phyloP scores from a whole-genome alignment of 2,888 invertebrate genomes.

The Epirrhoe alternata region DNA sequence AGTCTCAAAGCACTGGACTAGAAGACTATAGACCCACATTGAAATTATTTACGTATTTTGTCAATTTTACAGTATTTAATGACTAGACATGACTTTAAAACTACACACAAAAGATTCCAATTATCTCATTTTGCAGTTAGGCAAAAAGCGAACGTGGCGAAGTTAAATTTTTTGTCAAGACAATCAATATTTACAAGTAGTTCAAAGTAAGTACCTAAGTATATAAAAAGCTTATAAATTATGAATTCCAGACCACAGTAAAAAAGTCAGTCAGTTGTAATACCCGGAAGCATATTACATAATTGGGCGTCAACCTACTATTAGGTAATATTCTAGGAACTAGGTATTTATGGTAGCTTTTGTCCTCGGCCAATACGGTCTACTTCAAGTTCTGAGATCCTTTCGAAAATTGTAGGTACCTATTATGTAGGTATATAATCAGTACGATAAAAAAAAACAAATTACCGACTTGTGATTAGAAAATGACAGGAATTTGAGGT shows the following conservation, averaged over 20 bases:
- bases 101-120: background rate
- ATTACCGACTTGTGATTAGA: too few species aligned
- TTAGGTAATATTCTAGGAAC: background rate
- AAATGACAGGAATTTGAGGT: too few species aligned
- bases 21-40: too few species aligned
- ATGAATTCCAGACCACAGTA: slow-evolving; percentile 7
- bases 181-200: slow-evolving; percentile 5
- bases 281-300: slow-evolving; percentile 16
- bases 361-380: background rate
- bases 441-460: too few species aligned
- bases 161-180: slow-evolving; percentile 15
- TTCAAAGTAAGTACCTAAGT: background rate
- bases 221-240: background rate
- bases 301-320: slow-evolving; percentile 1
- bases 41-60: too few species aligned
- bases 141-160: slow-evolving; percentile 2
- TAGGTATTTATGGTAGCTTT: background rate
- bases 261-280: slow-evolving; percentile 11
- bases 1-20: too few species aligned
- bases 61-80: background rate
- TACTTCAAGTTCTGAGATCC: background rate
- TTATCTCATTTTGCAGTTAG: background rate
- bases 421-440: too few species aligned
- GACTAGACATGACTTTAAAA: background rate
- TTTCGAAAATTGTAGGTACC: too few species aligned